Base-by-base conservation (phyloP, 2,888 invertebrate genomes). In the Schizotus pectinicornis region DNA sequence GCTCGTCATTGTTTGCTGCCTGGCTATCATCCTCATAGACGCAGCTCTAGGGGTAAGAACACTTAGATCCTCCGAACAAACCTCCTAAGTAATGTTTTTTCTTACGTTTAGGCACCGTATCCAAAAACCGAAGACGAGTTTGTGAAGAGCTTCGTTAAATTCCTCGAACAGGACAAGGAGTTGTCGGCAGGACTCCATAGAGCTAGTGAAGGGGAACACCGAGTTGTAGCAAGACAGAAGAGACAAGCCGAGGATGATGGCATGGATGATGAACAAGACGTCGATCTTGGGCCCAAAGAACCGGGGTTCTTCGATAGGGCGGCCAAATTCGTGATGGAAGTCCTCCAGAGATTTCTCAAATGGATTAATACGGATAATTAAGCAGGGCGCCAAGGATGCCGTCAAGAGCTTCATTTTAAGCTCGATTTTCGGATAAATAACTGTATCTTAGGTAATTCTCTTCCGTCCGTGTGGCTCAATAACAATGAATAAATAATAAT, bases 281-380 rank as follows among this genome's bases (percentile, higher is more conserved):
- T 13, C 2, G 62, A 59, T 11, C 33, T 60, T 35, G 33, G 61
- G 46, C 62, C 59, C 3, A 61, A 68, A 48, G 61, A 69, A 13
- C 64, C 61, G n/a, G 80, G 80, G 9, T 80, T 80, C 61, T 76
- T 80, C 56, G 79, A 80, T 56, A 67, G 77, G 46, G 80, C 80
- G 1, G 79, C 79, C 11, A 79, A 79, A 62, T 80, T 80, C 54
- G 76, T 80, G 6, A 71, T 79, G 59, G 79, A 80, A 65, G 68
- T 80, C 36, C 59, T 80, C 22, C 80, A 80, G 73, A 66, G 78
- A 71, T 80, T 80, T 76, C 75, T 80, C 71, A 80, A 76, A 69
- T 80, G 80, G 80, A 68, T 80, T 71, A 80, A 80, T 74, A 68
- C 76, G 58, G 79, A 80, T 51, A 68, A 75, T 67, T 70, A 71